Base-by-base conservation (phyloP, 2,113 vertebrate species). In the Mola mola region DNA sequence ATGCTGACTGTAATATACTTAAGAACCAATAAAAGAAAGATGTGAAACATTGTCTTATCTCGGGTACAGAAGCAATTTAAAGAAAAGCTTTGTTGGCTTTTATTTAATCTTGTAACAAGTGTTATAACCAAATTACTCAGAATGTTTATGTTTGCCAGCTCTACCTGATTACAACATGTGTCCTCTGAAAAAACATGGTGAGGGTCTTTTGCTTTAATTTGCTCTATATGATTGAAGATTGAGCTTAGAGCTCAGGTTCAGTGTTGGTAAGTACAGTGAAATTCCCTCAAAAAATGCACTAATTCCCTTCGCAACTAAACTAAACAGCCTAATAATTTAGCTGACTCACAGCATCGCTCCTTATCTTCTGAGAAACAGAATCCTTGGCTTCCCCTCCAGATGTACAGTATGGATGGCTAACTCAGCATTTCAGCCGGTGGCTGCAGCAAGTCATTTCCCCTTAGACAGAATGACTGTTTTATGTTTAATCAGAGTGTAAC, bases 391-490 rank as follows among this genome's bases (percentile, higher is more conserved):
- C 61, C 59, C 78, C 49, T 71, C 60, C 64, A 63, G 72, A 66
- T 79, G 46, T 53, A 53, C 47, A 25, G 65, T 42, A 49, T 17
- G 63, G 49, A 73, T 50, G 63, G 49, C 62, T 60, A 57, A 16
- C 53, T 72, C 70, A 71, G 67, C 69, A 49, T 70, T 81, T 78
- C 41, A 69, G 38, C 25, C 24, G 10, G n/a, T 13, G 43, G 41
- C 62, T 62, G 71, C 66, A 63, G 46, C 41, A 66, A 65, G 40
- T 70, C 36, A 60, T 84, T 73, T 50, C 38, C 60, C 63, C 61
- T 38, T 77, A 83, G 68, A 83, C 63, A 63, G 63, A 41, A 64
- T 11, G 28, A 70, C 49, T 63, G 31, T 73, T 40, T 72, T 66
- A 57, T 64, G 51, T 36, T 52, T 6, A 12, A 47, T 66, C 81